Base-by-base conservation (phyloP, 1,140 invertebrate genomes). In the Adoxophyes honmai region DNA sequence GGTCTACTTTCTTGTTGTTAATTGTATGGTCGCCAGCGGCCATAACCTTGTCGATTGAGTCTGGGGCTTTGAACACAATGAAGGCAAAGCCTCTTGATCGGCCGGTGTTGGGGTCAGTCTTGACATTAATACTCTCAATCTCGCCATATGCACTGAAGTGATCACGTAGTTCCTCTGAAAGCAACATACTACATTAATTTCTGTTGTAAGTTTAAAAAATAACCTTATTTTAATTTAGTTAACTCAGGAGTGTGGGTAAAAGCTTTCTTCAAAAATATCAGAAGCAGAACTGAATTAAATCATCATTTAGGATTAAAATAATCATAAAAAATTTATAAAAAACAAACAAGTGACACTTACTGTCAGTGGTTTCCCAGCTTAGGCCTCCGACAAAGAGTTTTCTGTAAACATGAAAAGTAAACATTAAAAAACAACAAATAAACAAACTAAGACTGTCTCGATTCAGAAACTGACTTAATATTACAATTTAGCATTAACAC, bases 371-470 rank as follows among this genome's bases (percentile, higher is more conserved):
- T 92, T 98, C 96, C 97, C 97, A 98, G 91, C 96, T 98, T 61
- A 99, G 90, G 60, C 97, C 97, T 80, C 98, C 98, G 90, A 98
- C 96, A 94, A 99, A 99, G 68, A 99, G 93, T 94, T 99, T 99
- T 92, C 97, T 98, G 94, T 74, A 94, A 96, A 90, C 77, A 79
- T 61, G 54, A 89, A 85, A 85, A 88, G 90, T 83, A 84, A 65
- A 61, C 59, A 68, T 84, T 71, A 82, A 65, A 28, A 62, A 79
- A 67, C 18, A 58, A 60, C 57, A 67, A 70, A 64, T 68, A 48
- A 53, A 62, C 38, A 57, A 51, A 52, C n/a, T 58, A 55, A 61
- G 59, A 64, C 11, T 73, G 73, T 80, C 78, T 78, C 74, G 66
- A 79, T 73, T 77, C 64, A 75, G 75, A 78, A 86, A 80, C 79